Evolutionary conservation across 2,113 vertebrate species (phyloP).

Genomic region (Regulus satrapa): DNA sequence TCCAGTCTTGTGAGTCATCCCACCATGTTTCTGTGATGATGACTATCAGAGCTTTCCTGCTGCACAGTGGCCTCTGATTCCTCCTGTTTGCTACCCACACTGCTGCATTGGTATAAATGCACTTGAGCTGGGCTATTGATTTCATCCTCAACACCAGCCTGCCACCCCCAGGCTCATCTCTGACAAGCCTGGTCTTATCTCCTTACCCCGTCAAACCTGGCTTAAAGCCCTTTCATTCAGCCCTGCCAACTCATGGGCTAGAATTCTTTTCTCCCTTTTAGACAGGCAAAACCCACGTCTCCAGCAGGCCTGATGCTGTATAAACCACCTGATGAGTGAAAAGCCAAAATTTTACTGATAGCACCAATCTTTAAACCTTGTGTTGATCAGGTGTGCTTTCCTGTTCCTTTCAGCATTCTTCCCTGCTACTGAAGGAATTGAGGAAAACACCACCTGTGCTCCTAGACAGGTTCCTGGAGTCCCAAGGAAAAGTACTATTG

Average conservation of each 20-base stretch:
- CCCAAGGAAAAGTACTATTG: neutral
- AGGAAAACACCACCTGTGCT: neutral
- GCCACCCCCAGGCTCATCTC: neutral
- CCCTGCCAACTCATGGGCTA: neutral
- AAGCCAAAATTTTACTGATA: neutral
- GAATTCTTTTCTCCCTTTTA: neutral
- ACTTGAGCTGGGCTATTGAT: neutral
- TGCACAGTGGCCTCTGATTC: neutral
- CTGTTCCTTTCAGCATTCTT: neutral
- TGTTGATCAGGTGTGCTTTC: neutral
- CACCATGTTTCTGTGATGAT: neutral
- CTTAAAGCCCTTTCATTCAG: neutral
- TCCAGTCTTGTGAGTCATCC: neutral
- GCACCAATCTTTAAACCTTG: neutral
- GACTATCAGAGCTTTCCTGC: neutral
- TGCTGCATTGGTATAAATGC: neutral
- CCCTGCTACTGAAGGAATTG: neutral
- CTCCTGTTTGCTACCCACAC: neutral
- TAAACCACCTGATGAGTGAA: neutral
- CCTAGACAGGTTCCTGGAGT: neutral
- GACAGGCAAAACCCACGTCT: neutral
- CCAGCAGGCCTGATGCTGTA: neutral
- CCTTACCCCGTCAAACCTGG: neutral
- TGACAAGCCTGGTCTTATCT: neutral
- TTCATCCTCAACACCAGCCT: neutral